Evolutionary conservation across 2,888 invertebrate genomes (phyloP).

Genomic region (Electrophaes corylata): DNA sequence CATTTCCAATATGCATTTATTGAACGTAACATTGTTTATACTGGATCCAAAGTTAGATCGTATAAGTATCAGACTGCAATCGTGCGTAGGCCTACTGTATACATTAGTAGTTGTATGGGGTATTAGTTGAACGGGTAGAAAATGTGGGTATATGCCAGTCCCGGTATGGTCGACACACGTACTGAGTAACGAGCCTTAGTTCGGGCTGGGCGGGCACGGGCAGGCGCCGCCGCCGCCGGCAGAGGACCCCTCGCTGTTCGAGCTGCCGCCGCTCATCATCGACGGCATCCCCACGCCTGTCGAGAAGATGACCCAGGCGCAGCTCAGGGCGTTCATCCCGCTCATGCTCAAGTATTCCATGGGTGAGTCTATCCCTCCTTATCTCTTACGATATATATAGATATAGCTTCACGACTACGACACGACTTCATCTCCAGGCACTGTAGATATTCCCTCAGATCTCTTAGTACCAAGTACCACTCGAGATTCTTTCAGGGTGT

Average conservation of each 20-base stretch:
- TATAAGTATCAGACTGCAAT: too few relatives aligned
- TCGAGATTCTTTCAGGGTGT: too few relatives aligned
- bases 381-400: neutral
- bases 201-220: conserved; percentile 77
- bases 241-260: conserved; percentile 97
- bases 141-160: neutral
- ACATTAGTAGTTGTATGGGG: too few relatives aligned
- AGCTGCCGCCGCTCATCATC: conserved; percentile 97
- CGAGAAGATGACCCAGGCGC: conserved; percentile 99
- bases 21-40: too few relatives aligned
- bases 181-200: conserved; percentile 84
- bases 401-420: too few relatives aligned
- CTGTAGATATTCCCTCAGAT: too few relatives aligned
- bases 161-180: neutral
- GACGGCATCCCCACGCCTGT: conserved; percentile 99
- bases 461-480: too few relatives aligned
- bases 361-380: conserved; percentile 74
- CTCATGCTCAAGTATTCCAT: conserved; percentile 99
- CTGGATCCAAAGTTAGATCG: too few relatives aligned
- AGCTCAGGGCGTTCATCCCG: conserved; percentile 97
- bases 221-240: conserved; percentile 83
- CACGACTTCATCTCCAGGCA: too few relatives aligned
- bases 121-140: too few relatives aligned
- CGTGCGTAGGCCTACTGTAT: too few relatives aligned
- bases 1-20: too few relatives aligned